phyloP scores from a whole-genome alignment of 2,113 vertebrate species.

The Pitta sordida region DNA sequence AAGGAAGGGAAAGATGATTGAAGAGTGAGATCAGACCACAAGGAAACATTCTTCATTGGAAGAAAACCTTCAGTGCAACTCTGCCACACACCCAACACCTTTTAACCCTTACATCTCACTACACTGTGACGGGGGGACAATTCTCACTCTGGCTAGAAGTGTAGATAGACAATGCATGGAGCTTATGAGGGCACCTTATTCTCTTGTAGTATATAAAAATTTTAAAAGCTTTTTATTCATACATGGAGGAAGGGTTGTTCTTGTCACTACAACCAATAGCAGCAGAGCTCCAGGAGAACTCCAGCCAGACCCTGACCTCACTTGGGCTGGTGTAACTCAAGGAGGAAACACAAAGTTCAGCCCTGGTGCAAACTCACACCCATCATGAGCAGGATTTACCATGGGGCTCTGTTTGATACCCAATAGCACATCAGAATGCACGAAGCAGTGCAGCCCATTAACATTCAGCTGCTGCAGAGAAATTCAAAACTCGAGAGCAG shows the following conservation, averaged over 20 bases:
- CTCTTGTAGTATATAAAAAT: not conserved
- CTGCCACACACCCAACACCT: not conserved
- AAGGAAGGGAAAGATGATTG: not conserved
- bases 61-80: not conserved
- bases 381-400: not conserved
- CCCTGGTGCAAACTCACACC: not conserved
- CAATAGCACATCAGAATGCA: not conserved
- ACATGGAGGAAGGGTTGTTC: not conserved
- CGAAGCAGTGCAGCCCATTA: not conserved
- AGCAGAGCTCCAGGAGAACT: not conserved
- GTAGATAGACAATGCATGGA: not conserved
- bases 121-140: not conserved
- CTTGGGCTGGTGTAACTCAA: not conserved
- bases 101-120: not conserved
- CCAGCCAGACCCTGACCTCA: not conserved
- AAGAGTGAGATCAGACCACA: not conserved
- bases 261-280: not conserved
- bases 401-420: not conserved
- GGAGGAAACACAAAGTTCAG: not conserved
- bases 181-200: not conserved
- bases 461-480: not conserved
- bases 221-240: not conserved
- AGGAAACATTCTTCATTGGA: not conserved
- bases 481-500: not conserved
- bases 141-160: not conserved